Conservation (phyloP, 2,888 invertebrate species). For the Oxytorus armatus region DNA sequence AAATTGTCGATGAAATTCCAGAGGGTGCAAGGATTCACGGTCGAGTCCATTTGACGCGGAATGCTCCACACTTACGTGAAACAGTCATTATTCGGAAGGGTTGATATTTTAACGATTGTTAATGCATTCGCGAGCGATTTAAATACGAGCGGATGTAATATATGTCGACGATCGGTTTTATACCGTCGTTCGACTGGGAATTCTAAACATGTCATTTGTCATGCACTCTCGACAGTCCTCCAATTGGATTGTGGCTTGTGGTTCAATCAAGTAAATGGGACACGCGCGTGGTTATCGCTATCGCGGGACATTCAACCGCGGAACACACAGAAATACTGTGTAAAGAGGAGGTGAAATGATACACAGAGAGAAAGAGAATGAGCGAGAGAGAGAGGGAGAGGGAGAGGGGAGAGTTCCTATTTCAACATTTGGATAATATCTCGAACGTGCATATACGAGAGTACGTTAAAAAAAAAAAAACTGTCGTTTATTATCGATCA, state of each 20-base stretch:
- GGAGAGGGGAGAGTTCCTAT: too few relatives aligned
- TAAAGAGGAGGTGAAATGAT: conserved; percentile 33
- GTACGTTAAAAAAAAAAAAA: conserved; percentile 7
- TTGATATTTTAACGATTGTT: conserved; percentile 38
- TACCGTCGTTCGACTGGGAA: conserved; percentile 64
- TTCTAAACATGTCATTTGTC: conserved; percentile 69
- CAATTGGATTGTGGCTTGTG: conserved; percentile 68
- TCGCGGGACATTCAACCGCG: conserved; percentile 36
- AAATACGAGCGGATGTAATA: conserved; percentile 52
- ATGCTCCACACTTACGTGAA: too few relatives aligned
- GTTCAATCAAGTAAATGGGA: conserved; percentile 67
- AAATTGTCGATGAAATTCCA: too few relatives aligned
- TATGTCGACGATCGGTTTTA: conserved; percentile 65
- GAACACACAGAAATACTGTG: conserved; percentile 1
- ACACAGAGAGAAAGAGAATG: conserved; percentile 12
- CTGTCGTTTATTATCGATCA: conserved; percentile 17
- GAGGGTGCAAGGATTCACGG: too few relatives aligned
- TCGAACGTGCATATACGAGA: conserved; percentile 19
- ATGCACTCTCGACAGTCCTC: conserved; percentile 67
- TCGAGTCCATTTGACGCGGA: too few relatives aligned
- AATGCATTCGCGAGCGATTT: conserved; percentile 58
- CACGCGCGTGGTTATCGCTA: conserved; percentile 61
- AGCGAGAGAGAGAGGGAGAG: too few relatives aligned
- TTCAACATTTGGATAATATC: conserved; percentile 44
- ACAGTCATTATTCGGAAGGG: conserved; percentile 33